Base-by-base conservation (phyloP, 2,888 invertebrate genomes). In the Galeopsomyia nigrocyanea region DNA sequence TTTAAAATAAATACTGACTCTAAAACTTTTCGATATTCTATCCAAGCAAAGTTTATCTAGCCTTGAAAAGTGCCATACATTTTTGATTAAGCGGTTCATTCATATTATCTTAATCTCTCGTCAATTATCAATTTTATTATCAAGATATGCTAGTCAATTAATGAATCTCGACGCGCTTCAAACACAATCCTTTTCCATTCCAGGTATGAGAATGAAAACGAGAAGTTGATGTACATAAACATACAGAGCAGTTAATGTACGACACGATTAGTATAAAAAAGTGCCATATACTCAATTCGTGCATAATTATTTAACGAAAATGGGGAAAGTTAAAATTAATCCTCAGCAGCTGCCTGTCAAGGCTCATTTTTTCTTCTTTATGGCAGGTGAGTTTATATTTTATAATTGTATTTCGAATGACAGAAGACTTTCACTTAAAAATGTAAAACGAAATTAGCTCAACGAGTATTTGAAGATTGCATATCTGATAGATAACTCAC, bases 301-400 rank as follows among this genome's bases (percentile, higher is more conserved):
- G 3, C 3, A 31, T 3, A 5, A 31, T 3, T 31, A 3, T 5
- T 39, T 13, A 13, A 39, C 10, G 39, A 71, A 22, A 26, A 74
- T 74, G 71, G 57, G 10, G 1, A 79, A 72, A 87, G 88, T 90
- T 79, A 90, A 90, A 84, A 89, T 96, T 66, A 92, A 95, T 84
- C 88, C 82, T 78, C 88, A 88, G 56, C 88, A 95, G 64, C 80
- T 96, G 86, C 95, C 95, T 14, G 89, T 96, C 63, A 96, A 96
- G 89, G 92, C 92, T 0, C 95, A 95, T 83, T 96, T 92, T 83
- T 95, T 96, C 87, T 93, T 95, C 83, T 94, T 95, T 80, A 94
- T 95, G 90, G 94, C 93, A 55, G 73, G 71, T 68, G 21, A 68
- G 63, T 62, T 22, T 39, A 53, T 62, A 60, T 65, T 71, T 74